Conservation (phyloP, 2,888 invertebrate genomes). For the Capitulum mitella region DNA sequence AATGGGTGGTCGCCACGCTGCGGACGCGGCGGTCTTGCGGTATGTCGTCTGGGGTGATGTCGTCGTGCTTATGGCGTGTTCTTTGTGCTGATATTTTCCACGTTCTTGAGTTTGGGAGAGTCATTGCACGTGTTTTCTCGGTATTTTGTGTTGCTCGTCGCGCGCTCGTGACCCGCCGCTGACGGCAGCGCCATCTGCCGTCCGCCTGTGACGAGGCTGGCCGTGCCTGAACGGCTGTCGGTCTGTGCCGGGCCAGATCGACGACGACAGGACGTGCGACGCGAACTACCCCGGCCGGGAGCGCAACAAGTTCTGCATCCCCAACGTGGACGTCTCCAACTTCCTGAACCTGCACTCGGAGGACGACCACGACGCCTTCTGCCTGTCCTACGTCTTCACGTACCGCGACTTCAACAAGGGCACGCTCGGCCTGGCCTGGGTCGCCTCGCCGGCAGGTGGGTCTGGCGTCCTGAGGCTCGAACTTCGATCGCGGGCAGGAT, state of each 20-base stretch:
- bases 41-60: too few species aligned
- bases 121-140: too few species aligned
- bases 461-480: too few species aligned
- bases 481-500: too few species aligned
- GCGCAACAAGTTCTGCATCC: conserved; percentile 82
- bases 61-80: too few species aligned
- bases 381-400: conserved; percentile 98
- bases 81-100: too few species aligned
- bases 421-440: conserved; percentile 97
- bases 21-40: too few species aligned
- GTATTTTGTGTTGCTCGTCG: too few species aligned
- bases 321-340: conserved; percentile 98
- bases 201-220: neutral
- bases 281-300: conserved; percentile 58
- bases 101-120: too few species aligned
- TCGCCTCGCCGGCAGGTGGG: conserved; percentile 77
- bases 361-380: conserved; percentile 95
- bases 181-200: neutral
- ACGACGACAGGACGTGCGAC: conserved; percentile 74
- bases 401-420: conserved; percentile 87
- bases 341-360: conserved; percentile 96
- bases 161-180: too few species aligned
- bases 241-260: conserved; percentile 57
- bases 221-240: too few species aligned
- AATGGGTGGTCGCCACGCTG: too few species aligned